phyloP scores from a whole-genome alignment of 2,888 invertebrate genomes.

The Troilus luridus region DNA sequence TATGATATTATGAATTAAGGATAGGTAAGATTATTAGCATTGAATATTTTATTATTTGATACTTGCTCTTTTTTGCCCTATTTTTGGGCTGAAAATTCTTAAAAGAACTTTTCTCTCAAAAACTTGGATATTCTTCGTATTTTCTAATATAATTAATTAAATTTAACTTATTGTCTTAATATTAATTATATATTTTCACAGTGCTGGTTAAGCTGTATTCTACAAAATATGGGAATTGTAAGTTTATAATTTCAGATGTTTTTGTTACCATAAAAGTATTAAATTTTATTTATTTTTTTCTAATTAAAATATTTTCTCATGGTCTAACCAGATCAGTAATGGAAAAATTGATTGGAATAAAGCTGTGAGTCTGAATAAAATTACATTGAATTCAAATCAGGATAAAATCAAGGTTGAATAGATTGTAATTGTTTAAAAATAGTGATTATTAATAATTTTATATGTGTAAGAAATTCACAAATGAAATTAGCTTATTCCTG shows the following conservation, averaged over 20 bases:
- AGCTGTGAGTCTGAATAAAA: neutral
- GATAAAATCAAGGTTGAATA: neutral
- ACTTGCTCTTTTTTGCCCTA: neutral
- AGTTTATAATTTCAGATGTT: neutral
- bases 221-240: neutral
- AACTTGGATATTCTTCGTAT: neutral
- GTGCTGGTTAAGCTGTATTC: conserved; percentile 20
- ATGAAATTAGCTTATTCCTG: no score
- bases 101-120: neutral
- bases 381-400: neutral
- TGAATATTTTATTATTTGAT: neutral
- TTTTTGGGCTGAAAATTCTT: neutral
- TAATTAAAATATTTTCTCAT: neutral
- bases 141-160: neutral
- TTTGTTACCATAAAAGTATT: no score
- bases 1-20: no score
- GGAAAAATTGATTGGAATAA: conserved; percentile 8
- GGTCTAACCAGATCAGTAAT: neutral
- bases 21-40: no score
- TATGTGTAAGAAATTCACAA: neutral
- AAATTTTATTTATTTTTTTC: neutral
- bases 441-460: neutral
- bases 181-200: neutral
- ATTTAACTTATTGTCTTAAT: neutral
- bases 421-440: neutral